Percentiles rank a stretch among this genome's conserved stretches.
These are phyloP conservation scores for Percopsis transmontana DNA, from an alignment of 2,113 vertebrate species.

Conservation along the genomic window DNA sequence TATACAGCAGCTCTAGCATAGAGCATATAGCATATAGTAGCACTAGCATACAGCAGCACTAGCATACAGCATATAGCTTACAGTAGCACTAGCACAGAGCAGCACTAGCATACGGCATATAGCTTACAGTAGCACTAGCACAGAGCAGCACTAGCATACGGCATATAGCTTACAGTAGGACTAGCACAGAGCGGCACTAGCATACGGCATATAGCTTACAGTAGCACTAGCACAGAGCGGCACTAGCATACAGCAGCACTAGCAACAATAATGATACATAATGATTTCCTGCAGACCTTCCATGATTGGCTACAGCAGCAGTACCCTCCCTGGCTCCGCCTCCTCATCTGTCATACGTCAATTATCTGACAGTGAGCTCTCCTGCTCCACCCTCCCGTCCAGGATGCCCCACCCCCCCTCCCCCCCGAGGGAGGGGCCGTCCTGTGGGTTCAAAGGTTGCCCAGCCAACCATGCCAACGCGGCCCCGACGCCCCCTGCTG, in stretches of 20 bases:
- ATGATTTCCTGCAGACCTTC: conserved; percentile 58
- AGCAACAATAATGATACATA: neutral
- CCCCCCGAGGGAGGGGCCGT: conserved; percentile 52
- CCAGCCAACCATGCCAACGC: conserved; percentile 59
- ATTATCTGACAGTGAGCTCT: conserved; percentile 73
- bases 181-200: neutral
- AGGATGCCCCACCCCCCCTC: conserved; percentile 53
- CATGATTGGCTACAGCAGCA: conserved; percentile 73
- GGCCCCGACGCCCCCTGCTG: conserved; percentile 8
- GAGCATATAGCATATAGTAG: neutral
- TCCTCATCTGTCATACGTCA: conserved; percentile 59
- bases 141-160: neutral
- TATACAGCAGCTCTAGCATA: neutral
- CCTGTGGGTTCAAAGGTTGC: conserved; percentile 73
- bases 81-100: neutral
- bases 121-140: neutral
- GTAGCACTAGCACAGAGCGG: neutral
- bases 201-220: neutral
- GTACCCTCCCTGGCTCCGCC: conserved; percentile 65
- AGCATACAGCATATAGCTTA: neutral
- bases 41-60: neutral
- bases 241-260: neutral
- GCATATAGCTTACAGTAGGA: neutral
- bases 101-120: neutral
- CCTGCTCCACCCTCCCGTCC: conserved; percentile 62